Evolutionary conservation across 1,140 invertebrate species (phyloP), one percentile per base, ranked within the genome.

Genomic region (Tribolium madens): DNA sequence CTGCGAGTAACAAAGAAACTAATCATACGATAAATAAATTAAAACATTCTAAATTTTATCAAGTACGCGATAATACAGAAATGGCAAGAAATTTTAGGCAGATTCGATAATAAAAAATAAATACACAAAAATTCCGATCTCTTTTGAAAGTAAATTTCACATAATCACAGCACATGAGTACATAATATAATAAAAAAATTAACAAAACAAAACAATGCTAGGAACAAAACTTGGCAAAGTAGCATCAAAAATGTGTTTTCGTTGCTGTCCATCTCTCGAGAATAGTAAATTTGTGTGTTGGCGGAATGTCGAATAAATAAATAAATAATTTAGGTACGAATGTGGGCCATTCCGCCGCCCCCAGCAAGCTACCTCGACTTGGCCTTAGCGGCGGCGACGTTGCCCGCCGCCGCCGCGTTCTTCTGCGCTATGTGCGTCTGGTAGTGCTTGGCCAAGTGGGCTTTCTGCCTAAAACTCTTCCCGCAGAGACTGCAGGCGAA

Each of bases 391-490:
- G 82, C 77, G 6, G 80, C 74, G 46, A 84, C 84, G 78, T 76
- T 83, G 50, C 84, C 84, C 53, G 83, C 81, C 10, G 83, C 81
- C 14, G 84, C 84, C 12, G 85, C 84, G 46, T 89, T 92, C 83
- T 93, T 93, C 83, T 94, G 93, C 5, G 93, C 93, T 75, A 95
- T 92, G 86, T 99, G 97, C 13, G 97, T 98, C 86, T 98, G 95
- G 85, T 98, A 97, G 86, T 99, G 97, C 86, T 99, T 99, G 71
- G 97, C 97, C 69, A 99, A 89, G 85, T 99, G 97, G 0, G 97
- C 97, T 86, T 98, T 98, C 86, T 99, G 97, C 12, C 97, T 90
- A 87, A 97, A 97, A 80, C 93, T 95, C 84, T 96, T 97, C 52
- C 94, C 94, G 81, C 96, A 97, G 12, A 96, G 87, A 6, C 93